phyloP scores from a whole-genome alignment of 2,888 invertebrate species.

The Nymphalis c-album region DNA sequence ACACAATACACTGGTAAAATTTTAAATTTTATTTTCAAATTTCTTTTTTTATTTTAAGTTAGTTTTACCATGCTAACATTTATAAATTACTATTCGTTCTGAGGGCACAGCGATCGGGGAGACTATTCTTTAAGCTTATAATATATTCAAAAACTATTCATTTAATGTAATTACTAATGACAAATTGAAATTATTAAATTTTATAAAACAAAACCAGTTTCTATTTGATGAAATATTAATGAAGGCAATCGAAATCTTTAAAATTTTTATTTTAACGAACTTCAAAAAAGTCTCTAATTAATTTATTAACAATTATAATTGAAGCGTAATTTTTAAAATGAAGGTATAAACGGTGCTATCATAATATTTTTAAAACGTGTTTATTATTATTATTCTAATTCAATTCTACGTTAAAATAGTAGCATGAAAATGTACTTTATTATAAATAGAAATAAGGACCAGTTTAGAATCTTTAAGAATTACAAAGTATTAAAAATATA shows the following conservation, averaged over 20 bases:
- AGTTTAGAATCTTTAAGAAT: slow-evolving; percentile 22
- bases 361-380: slow-evolving; percentile 6
- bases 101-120: slow-evolving; percentile 32
- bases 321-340: background rate
- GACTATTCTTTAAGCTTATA: slow-evolving; percentile 34
- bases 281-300: background rate
- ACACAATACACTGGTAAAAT: background rate
- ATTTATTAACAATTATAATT: background rate
- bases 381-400: slow-evolving; percentile 10
- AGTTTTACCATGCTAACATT: background rate
- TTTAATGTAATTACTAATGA: background rate
- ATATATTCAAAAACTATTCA: slow-evolving; percentile 28
- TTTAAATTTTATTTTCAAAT: background rate
- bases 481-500: background rate
- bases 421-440: slow-evolving; percentile 23
- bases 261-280: too few species aligned
- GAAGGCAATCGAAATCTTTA: too few species aligned
- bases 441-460: slow-evolving; percentile 31
- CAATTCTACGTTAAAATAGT: slow-evolving; percentile 16
- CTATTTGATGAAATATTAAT: too few species aligned
- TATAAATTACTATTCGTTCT: slow-evolving; percentile 20
- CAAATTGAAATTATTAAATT: background rate
- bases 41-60: background rate
- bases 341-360: slow-evolving; percentile 15
- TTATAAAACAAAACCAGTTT: slow-evolving; percentile 1